Evolutionary conservation across 1,140 invertebrate genomes (phyloP).

Genomic region (Leptoteleia sp.): DNA sequence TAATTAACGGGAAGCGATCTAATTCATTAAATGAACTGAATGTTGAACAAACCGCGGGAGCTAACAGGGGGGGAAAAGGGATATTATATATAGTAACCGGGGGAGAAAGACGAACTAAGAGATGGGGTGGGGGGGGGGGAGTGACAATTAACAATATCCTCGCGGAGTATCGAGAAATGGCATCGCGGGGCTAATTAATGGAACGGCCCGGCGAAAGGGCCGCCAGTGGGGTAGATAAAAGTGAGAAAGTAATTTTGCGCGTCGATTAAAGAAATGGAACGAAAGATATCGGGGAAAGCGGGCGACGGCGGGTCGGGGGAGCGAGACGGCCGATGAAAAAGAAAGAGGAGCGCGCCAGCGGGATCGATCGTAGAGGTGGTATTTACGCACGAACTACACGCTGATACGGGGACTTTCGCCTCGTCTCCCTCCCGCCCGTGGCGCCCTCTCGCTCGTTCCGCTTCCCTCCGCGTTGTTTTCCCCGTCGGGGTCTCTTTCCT

Average conservation of each 20-base stretch:
- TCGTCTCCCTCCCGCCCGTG: constrained; percentile 24
- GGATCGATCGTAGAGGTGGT: constrained; percentile 67
- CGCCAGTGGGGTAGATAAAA: constrained; percentile 57
- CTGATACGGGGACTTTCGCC: constrained; percentile 64
- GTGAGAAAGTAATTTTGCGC: constrained; percentile 63
- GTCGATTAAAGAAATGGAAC: constrained; percentile 65
- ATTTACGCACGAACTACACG: constrained; percentile 75
- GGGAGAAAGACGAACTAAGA: too few species aligned
- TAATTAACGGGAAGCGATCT: too few species aligned
- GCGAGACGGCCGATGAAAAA: constrained; percentile 35
- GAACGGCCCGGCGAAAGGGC: constrained; percentile 37
- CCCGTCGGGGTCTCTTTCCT: constrained; percentile 35
- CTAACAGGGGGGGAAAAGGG: too few species aligned
- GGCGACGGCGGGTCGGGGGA: neutral
- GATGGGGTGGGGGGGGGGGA: too few species aligned
- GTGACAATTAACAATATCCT: constrained; percentile 4
- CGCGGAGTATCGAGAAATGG: constrained; percentile 14
- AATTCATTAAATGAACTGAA: too few species aligned
- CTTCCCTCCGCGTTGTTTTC: constrained; percentile 35
- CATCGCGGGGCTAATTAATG: constrained; percentile 40
- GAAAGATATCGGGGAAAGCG: constrained; percentile 57
- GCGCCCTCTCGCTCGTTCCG: constrained; percentile 22
- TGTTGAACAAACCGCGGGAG: too few species aligned
- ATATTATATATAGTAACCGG: too few species aligned
- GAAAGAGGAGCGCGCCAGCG: constrained; percentile 56